phyloP scores from a whole-genome alignment of 2,888 invertebrate species.

The Acrobasis repandana region DNA sequence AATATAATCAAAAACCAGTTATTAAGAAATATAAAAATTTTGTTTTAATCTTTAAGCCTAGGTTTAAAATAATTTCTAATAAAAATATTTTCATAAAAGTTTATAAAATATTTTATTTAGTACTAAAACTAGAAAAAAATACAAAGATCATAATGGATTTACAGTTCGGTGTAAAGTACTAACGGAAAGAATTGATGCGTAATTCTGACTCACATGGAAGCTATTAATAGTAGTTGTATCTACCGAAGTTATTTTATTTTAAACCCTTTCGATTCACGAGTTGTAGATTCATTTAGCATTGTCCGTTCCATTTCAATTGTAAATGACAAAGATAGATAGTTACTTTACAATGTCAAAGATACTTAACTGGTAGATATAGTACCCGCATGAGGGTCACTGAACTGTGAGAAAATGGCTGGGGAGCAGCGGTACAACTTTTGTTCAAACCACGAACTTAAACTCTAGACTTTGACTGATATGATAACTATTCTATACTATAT shows the following conservation, averaged over 20 bases:
- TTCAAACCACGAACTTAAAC: not conserved
- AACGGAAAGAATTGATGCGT: no score
- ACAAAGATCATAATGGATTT: no score
- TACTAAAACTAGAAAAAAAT: no score
- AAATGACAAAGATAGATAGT: slow-evolving; percentile 11
- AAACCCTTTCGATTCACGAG: not conserved
- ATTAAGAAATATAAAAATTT: no score
- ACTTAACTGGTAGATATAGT: not conserved
- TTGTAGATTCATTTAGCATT: not conserved
- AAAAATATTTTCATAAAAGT: no score
- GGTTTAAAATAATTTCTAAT: no score
- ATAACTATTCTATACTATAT: not conserved
- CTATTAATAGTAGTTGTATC: no score
- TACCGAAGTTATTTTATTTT: not conserved
- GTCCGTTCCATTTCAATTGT: slow-evolving; percentile 8
- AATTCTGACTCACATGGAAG: no score
- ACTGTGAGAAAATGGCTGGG: not conserved
- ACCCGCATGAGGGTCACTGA: slow-evolving; percentile 9
- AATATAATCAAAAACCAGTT: no score
- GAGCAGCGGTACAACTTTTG: not conserved
- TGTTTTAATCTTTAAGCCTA: no score
- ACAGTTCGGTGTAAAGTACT: no score
- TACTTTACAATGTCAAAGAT: not conserved
- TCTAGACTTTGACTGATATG: not conserved
- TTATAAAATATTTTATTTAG: no score